These are phyloP conservation scores for Volucella inanis DNA, from an alignment of 2,888 invertebrate species.

Conservation along the genomic window DNA sequence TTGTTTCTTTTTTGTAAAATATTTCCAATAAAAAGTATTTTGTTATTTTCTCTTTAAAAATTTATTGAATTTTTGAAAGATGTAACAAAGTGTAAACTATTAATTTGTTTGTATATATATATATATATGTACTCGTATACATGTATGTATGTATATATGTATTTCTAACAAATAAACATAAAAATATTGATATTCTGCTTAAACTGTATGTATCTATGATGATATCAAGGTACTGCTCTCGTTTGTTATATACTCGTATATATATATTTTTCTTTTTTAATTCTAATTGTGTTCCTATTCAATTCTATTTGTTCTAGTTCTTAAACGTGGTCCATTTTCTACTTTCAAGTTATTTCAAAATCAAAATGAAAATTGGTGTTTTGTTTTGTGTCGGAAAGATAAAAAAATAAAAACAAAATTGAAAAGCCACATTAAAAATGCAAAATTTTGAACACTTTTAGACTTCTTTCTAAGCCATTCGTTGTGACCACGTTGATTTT, in stretches of 20 bases:
- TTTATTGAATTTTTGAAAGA: constrained; percentile 48
- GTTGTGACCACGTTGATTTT: background rate
- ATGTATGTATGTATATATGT: constrained; percentile 14
- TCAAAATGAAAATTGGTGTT: constrained; percentile 3
- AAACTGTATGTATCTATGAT: constrained; percentile 8
- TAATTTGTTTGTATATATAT: background rate
- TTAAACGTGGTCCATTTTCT: constrained; percentile 12
- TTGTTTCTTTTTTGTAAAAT: no score
- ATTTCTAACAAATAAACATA: constrained; percentile 21
- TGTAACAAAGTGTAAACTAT: constrained; percentile 66
- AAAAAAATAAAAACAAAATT: background rate
- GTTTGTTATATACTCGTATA: background rate
- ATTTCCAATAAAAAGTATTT: background rate
- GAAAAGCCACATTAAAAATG: constrained; percentile 9
- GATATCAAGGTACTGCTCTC: constrained; percentile 30
- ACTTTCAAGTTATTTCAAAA: background rate
- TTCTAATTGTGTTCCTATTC: constrained; percentile 2
- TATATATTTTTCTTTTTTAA: background rate
- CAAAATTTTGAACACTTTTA: constrained; percentile 41
- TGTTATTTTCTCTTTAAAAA: constrained; percentile 17
- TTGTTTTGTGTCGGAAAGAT: background rate
- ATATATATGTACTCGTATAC: background rate
- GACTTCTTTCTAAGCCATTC: background rate
- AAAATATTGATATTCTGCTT: constrained; percentile 16
- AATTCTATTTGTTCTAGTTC: background rate